Percentiles rank a stretch among this genome's conserved stretches.
These are phyloP conservation scores for Notechis scutatus DNA, from an alignment of 2,113 vertebrate genomes.

Conservation along the genomic window DNA sequence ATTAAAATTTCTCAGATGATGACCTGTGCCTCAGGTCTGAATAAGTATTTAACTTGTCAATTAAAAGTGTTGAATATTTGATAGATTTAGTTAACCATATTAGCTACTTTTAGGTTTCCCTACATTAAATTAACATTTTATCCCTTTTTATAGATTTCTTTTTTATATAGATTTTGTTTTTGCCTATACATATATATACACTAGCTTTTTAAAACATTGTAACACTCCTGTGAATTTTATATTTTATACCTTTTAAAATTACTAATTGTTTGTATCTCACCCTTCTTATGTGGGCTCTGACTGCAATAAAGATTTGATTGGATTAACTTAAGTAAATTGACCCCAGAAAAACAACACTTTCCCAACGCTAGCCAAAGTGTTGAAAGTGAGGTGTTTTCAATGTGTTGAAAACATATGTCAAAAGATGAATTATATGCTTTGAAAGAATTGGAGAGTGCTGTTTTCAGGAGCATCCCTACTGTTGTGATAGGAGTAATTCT, in stretches of 20 bases:
- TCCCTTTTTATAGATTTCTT: neutral
- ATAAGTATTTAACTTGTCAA: neutral
- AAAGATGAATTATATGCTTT: neutral
- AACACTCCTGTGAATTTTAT: neutral
- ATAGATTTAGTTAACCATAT: neutral
- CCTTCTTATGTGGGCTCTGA: neutral
- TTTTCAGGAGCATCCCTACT: neutral
- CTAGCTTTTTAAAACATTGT: neutral
- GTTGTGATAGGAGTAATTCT: neutral
- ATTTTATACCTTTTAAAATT: neutral
- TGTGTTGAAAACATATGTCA: neutral
- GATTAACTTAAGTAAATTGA: neutral
- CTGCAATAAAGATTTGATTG: neutral
- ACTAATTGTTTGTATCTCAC: neutral
- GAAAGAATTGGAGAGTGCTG: neutral
- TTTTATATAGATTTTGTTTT: neutral
- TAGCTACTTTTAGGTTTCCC: neutral
- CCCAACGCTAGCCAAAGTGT: neutral
- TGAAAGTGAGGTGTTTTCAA: neutral
- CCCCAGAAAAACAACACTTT: neutral
- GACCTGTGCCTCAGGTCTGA: neutral
- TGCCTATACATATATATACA: neutral
- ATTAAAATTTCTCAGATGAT: neutral
- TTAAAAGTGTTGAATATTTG: neutral
- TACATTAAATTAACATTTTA: neutral